A percentile compares a stretch with the other conserved stretches of the same genome.
These are phyloP conservation scores for Vombatus ursinus DNA, from an alignment of 2,113 vertebrate species.

Conservation along the genomic window DNA sequence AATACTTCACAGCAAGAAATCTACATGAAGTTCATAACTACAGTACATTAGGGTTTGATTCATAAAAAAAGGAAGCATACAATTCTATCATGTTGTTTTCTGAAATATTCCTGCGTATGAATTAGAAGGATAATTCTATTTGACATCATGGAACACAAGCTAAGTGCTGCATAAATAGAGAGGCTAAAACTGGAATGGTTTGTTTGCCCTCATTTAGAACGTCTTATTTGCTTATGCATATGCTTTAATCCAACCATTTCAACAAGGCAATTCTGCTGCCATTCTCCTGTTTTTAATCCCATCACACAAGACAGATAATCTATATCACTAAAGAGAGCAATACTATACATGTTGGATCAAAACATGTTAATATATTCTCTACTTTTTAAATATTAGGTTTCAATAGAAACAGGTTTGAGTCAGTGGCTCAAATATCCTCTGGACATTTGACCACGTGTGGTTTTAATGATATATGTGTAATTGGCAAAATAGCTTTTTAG, in stretches of 20 bases:
- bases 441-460: neutral
- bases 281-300: neutral
- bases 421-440: neutral
- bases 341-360: neutral
- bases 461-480: neutral
- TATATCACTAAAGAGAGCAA: slow-evolving; percentile 9
- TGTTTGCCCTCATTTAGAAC: neutral
- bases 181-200: neutral
- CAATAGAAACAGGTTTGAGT: slow-evolving; percentile 8
- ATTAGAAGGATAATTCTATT: slow-evolving; percentile 39
- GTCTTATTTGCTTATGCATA: neutral
- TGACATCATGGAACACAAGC: neutral
- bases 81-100: slow-evolving; percentile 22
- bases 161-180: slow-evolving; percentile 19
- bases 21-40: slow-evolving; percentile 4
- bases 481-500: neutral
- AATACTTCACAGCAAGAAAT: slow-evolving; percentile 62
- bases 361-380: neutral
- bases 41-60: slow-evolving; percentile 21
- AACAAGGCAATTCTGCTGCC: neutral
- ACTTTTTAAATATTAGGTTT: neutral
- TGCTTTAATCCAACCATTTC: neutral
- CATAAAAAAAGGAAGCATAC: slow-evolving; percentile 51
- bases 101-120: slow-evolving; percentile 31
- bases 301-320: neutral